Base-by-base conservation (phyloP, 23 tunicate species). In the Styela clava region DNA sequence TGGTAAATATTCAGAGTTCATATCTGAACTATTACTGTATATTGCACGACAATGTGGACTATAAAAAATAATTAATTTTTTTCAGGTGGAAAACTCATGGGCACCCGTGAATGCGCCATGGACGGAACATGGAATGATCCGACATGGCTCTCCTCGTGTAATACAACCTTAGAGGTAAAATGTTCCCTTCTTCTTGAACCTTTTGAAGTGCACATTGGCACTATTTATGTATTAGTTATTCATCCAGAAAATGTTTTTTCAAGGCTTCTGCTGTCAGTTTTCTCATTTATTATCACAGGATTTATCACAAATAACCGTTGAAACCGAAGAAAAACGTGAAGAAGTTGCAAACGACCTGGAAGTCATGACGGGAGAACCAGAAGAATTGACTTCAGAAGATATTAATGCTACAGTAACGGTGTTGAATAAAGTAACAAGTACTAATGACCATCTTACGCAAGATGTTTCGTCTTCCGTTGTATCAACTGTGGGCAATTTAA, bases 131-230 rank as follows among this genome's bases (percentile, higher is more conserved):
- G 91, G 91, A 1, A 2, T 26, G 51, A 31, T n/a, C 91, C 91
- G 22, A 51, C 31, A 25, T 87, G 91, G 85, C 31, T 87, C 25
- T 81, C 91, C 35, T 87, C 91, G 20, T 87, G 91, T 82, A 52
- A 82, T 36, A 68, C 51, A 1, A 27, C 44, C 2, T 63, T 87
- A 5, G 78, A 87, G 85, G 91, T 87, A 32, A 83, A 32, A 9
- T 37, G 16, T 26, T n/a, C n/a, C n/a, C n/a, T n/a, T n/a, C n/a
- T n/a, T n/a, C n/a, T n/a, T n/a, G n/a, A n/a, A n/a, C n/a, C n/a
- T n/a, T n/a, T n/a, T n/a, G n/a, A n/a, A n/a, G n/a, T n/a, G n/a
- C n/a, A n/a, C n/a, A n/a, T n/a, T n/a, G n/a, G n/a, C n/a, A n/a
- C n/a, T n/a, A n/a, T n/a, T n/a, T n/a, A n/a, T n/a, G n/a, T n/a